Evolutionary conservation across 2,797 vertebrate genomes (phyloP).

Genomic region (Bufotes viridis): DNA sequence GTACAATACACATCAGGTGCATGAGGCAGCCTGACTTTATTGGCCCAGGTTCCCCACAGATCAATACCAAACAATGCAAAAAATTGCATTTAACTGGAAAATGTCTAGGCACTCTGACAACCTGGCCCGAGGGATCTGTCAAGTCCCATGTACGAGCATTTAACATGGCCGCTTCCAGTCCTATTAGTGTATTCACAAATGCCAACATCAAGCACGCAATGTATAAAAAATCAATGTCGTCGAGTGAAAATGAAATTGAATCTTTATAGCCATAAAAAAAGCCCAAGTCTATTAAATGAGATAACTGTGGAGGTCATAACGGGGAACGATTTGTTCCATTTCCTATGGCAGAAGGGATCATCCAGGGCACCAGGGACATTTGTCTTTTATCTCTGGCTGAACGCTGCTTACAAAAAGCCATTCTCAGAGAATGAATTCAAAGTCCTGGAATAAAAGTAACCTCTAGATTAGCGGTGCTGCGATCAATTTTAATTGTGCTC

Average conservation of each 20-base stretch:
- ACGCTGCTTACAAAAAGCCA: slow-evolving; percentile 26
- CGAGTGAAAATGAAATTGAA: slow-evolving; percentile 2
- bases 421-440: slow-evolving; percentile 33
- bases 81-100: neutral
- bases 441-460: slow-evolving; percentile 54
- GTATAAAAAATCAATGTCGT: slow-evolving; percentile 19
- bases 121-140: neutral
- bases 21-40: neutral
- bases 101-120: neutral
- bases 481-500: slow-evolving; percentile 60
- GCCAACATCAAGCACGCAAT: neutral
- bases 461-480: slow-evolving; percentile 41
- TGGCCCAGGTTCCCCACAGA: neutral
- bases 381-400: slow-evolving; percentile 27
- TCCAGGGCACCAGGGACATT: neutral
- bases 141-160: neutral
- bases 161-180: neutral
- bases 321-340: neutral
- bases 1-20: too few species aligned
- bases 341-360: neutral
- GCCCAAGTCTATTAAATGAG: neutral
- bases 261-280: slow-evolving; percentile 21
- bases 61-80: neutral
- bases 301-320: slow-evolving; percentile 10
- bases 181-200: slow-evolving; percentile 5